Conservation (phyloP, 35 echinoderm and acorn worm genomes). For the Amphiura filiformis region DNA sequence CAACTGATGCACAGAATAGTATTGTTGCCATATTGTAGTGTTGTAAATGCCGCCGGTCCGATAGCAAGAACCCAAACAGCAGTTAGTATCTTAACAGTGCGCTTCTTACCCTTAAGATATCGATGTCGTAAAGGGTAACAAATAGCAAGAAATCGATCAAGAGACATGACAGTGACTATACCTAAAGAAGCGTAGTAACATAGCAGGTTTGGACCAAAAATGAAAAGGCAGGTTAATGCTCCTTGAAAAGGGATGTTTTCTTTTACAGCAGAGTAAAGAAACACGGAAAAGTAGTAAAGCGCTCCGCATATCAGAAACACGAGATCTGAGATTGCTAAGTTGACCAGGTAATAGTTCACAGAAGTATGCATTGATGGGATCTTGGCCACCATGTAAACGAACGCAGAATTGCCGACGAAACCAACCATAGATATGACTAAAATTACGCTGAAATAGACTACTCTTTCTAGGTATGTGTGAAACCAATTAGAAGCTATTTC, state of each 20-base stretch:
- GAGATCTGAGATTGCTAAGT: conserved; percentile 63
- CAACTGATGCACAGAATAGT: conserved; percentile 29
- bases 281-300: conserved; percentile 2
- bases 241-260: neutral
- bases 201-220: neutral
- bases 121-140: conserved; percentile 61
- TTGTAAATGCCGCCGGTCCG: conserved; percentile 17
- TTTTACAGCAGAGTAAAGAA: neutral
- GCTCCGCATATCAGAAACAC: conserved; percentile 17
- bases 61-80: conserved; percentile 42
- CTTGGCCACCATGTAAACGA: conserved; percentile 32
- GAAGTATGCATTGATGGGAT: conserved; percentile 56
- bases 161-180: conserved; percentile 45
- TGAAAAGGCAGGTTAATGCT: conserved; percentile 11
- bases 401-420: conserved; percentile 49
- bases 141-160: conserved; percentile 69
- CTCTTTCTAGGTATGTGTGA: neutral
- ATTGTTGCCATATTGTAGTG: conserved; percentile 12
- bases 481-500: neutral
- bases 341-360: conserved; percentile 61
- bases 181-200: conserved; percentile 59
- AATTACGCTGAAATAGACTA: conserved; percentile 15
- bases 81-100: conserved; percentile 23
- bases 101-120: conserved; percentile 5
- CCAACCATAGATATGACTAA: conserved; percentile 42